Evolutionary conservation across 2,888 invertebrate species (phyloP).

Genomic region (Drosophila infuscata): DNA sequence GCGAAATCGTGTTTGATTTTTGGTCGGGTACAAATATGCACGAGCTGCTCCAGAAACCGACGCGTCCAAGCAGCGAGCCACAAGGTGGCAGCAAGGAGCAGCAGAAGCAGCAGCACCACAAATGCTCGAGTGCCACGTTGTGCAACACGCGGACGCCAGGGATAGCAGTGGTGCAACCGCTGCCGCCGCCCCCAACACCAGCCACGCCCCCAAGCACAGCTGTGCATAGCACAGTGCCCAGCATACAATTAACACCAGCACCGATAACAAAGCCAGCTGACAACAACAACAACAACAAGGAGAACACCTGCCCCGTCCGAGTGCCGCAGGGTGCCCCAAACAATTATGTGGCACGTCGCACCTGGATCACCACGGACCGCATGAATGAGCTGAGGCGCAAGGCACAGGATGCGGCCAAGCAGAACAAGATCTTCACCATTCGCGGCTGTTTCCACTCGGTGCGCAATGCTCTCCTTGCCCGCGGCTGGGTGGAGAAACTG

Average conservation of each 20-base stretch:
- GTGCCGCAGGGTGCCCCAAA: constrained; percentile 64
- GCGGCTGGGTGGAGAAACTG: constrained; percentile 88
- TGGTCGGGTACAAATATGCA: constrained; percentile 62
- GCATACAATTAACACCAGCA: constrained; percentile 66
- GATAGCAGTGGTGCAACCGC: constrained; percentile 33
- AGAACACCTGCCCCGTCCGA: constrained; percentile 42
- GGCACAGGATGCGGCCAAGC: constrained; percentile 88
- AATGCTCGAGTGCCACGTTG: constrained; percentile 65
- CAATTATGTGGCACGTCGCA: constrained; percentile 80
- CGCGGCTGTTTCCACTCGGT: constrained; percentile 91
- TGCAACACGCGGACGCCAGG: constrained; percentile 35
- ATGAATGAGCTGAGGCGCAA: constrained; percentile 88
- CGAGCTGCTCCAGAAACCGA: constrained; percentile 39
- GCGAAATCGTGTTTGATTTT: constrained; percentile 38
- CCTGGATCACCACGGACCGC: constrained; percentile 88
- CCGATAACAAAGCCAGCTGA: constrained; percentile 6
- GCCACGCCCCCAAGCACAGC: constrained; percentile 29
- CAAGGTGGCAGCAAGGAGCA: constrained; percentile 44
- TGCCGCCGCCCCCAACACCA: constrained; percentile 39
- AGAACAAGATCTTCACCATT: constrained; percentile 89
- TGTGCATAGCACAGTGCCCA: constrained; percentile 53
- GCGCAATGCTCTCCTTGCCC: constrained; percentile 88
- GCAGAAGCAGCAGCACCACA: constrained; percentile 40
- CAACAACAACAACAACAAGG: constrained; percentile 37
- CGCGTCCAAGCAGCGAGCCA: constrained; percentile 72